phyloP scores from a whole-genome alignment of 1,140 invertebrate genomes.

The Aphelinus certus region DNA sequence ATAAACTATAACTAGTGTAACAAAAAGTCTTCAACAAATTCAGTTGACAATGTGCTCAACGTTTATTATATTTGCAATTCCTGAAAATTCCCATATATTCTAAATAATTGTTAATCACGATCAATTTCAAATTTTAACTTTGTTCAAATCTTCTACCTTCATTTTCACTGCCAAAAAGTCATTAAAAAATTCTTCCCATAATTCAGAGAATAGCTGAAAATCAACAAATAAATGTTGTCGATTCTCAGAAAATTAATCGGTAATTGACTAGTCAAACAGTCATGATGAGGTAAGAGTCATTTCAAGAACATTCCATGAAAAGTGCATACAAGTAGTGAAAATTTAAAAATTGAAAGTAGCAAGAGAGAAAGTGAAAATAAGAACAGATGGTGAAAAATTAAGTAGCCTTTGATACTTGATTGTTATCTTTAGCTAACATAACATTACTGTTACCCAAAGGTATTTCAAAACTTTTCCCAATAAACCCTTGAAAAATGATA shows the following conservation, averaged over 20 bases:
- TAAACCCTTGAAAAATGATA: neutral
- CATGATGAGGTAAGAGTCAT: constrained; percentile 27
- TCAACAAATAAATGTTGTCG: constrained; percentile 5
- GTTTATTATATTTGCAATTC: no score
- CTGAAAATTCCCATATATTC: constrained; percentile 6
- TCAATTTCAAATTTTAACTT: constrained; percentile 6
- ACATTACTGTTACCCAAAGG: neutral
- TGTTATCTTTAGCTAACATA: no score
- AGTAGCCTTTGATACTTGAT: neutral
- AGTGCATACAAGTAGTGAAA: neutral
- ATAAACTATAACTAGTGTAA: constrained; percentile 23
- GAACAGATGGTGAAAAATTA: neutral
- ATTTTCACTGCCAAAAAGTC: neutral
- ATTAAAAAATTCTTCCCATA: constrained; percentile 3
- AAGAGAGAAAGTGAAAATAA: constrained; percentile 15
- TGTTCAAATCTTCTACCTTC: neutral
- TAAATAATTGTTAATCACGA: neutral
- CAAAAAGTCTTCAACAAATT: constrained; percentile 26
- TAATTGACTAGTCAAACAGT: constrained; percentile 39
- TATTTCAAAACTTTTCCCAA: constrained; percentile 16
- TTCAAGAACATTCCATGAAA: constrained; percentile 7
- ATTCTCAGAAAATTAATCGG: constrained; percentile 30
- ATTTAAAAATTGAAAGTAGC: constrained; percentile 22
- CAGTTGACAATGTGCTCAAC: no score
- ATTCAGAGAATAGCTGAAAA: constrained; percentile 14